Conservation (phyloP, 2,888 invertebrate species). For the Chromoteleia sp. region DNA sequence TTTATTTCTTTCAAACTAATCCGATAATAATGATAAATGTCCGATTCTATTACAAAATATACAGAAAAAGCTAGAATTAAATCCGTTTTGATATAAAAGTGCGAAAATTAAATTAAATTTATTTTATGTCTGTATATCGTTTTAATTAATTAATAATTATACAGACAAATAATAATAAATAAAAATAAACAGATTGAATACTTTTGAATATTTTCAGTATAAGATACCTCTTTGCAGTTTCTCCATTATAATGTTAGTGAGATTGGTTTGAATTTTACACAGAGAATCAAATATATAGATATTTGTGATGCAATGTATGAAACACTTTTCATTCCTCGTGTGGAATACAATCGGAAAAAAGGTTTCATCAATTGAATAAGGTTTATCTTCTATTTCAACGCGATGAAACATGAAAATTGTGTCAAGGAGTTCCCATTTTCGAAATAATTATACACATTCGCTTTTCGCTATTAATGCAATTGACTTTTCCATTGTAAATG, state of each 20-base stretch:
- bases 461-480: slow-evolving; percentile 7
- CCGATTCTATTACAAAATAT: not conserved
- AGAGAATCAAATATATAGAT: slow-evolving; percentile 24
- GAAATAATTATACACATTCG: slow-evolving; percentile 38
- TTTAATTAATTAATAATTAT: no score
- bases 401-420: slow-evolving; percentile 27
- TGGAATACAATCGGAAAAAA: slow-evolving; percentile 22
- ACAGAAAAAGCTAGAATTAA: not conserved
- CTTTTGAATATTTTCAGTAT: not conserved
- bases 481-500: slow-evolving; percentile 10
- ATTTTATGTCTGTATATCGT: no score
- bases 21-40: slow-evolving; percentile 10
- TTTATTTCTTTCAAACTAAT: slow-evolving; percentile 6
- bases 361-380: slow-evolving; percentile 27
- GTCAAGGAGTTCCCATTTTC: slow-evolving; percentile 33
- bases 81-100: no score
- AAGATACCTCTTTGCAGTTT: not conserved
- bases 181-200: no score
- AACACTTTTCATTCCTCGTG: slow-evolving; percentile 23
- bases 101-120: no score
- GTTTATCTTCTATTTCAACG: slow-evolving; percentile 4
- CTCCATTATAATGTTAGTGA: slow-evolving; percentile 1
- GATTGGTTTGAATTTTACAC: slow-evolving; percentile 17
- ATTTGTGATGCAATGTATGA: slow-evolving; percentile 23
- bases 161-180: no score